Conservation (phyloP, 2,797 vertebrate genomes). For the Borostomias antarcticus region DNA sequence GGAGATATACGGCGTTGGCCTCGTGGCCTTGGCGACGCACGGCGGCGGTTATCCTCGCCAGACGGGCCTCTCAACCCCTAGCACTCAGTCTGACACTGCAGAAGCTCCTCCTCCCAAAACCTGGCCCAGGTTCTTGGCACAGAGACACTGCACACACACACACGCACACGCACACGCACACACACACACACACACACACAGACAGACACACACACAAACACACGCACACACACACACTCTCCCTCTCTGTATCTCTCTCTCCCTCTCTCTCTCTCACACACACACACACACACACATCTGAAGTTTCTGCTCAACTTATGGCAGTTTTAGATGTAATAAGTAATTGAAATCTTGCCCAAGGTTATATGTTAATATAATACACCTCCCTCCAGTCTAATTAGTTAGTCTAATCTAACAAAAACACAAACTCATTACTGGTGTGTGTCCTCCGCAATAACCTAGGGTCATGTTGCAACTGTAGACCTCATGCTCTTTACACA, state of each 20-base stretch:
- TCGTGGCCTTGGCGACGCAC: conserved; percentile 60
- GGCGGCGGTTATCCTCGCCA: conserved; percentile 53
- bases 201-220: too few species aligned
- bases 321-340: background rate
- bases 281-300: too few species aligned
- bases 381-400: background rate
- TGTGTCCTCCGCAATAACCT: background rate
- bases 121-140: conserved; percentile 67
- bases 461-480: background rate
- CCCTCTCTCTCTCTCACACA: too few species aligned
- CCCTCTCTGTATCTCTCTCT: too few species aligned
- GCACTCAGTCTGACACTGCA: conserved; percentile 61
- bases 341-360: too few species aligned
- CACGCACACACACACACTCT: too few species aligned
- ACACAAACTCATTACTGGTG: background rate
- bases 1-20: conserved; percentile 63
- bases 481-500: too few species aligned
- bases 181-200: background rate
- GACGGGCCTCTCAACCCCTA: conserved; percentile 51
- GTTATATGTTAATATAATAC: background rate
- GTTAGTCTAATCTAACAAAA: background rate
- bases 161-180: background rate
- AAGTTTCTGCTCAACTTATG: background rate
- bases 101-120: conserved; percentile 69
- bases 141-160: conserved; percentile 28